Evolutionary conservation across 2,888 invertebrate genomes (phyloP), one percentile per base, ranked within the genome.

Genomic region (Pilophorus perplexus): DNA sequence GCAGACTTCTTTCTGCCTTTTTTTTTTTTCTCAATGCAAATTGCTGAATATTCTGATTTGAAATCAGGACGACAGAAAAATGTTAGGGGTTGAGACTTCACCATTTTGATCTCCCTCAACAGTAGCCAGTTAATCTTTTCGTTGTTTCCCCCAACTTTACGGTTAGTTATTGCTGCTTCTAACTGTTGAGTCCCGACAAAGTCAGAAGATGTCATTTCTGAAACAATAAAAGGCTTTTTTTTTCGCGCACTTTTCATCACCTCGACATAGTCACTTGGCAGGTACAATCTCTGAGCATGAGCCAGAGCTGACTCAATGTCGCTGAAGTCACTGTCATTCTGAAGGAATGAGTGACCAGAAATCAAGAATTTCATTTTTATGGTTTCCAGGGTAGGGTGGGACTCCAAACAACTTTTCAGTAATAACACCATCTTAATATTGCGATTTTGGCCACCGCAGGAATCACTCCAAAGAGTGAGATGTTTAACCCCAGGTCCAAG

Each of bases 381-480:
- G 12, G 33, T 33, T 33, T 33, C 33, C 33, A 33, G 33, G 33
- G 33, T 8, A 12, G 33, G 33, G 33, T 33, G 33, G 6, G 33
- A 44, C 44, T 44, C 18, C 44, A 44, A 44, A 44, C n/a, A 44
- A 44, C 14, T 10, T 44, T 12, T 44, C 6, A 44, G 33, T 12
- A 33, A 8, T 12, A 33, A 33, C 6, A 33, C 33, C 33, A 71
- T 57, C 67, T 72, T 73, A 54, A 54, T 54, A 59, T 71, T 72
- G 2, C 68, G 27, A 44, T 72, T 33, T 33, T 33, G 33, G 33
- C 33, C 33, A 33, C 33, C 33, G 33, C 33, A 8, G 33, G 33
- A 33, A 33, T 33, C 33, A 33, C 33, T 33, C 33, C 33, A 33
- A 33, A 33, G 33, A 12, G 12, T 33, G 33, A 33, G 33, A 33